Base-by-base conservation (phyloP, 2,888 invertebrate genomes). In the Atherix ibis region DNA sequence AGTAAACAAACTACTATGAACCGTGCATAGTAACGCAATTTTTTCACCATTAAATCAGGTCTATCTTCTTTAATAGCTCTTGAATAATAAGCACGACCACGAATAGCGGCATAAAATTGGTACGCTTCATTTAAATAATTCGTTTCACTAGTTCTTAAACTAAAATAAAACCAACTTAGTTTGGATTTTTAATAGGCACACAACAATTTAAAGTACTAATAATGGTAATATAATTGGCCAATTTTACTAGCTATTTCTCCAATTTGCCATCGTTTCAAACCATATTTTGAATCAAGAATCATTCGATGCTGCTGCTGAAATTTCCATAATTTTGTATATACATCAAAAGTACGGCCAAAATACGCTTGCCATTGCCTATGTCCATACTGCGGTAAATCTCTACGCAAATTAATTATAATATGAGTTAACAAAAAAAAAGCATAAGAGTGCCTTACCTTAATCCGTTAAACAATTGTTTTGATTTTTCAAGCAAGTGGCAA, bases 241-340 rank as follows among this genome's bases (percentile, higher is more conserved):
- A 95, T 95, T 69, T 95, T 95, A 34, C 92, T 94, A 31, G 94
- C 95, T 45, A 95, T 92, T 65, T 95, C 95, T 34, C 95, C 95
- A 48, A 95, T 94, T 64, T 95, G 95, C 94, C 95, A 95, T 48
- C 95, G 67, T 56, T 95, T 94, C 49, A 95, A 67, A 19, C 89
- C 91, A 62, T 94, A 95, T 63, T 91, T 89, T 42, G 74, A 74
- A 60, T 95, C 92, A 47, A 95, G 67, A 41, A 89, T 71, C 59
- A 76, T 74, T 64, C 92, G 76, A 64, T 95, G 91, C 57, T 91
- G 89, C 58, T 95, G 94, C 62, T 95, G 95, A 60, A 89, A 95
- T 63, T 94, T 94, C 95, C 95, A 95, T 38, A 95, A 67, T 63
- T 89, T 89, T 19, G 94, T 92, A 65, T 92, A 95, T 38, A 94